Base-by-base conservation (phyloP, 2,888 invertebrate species). In the Latrodectus elegans region DNA sequence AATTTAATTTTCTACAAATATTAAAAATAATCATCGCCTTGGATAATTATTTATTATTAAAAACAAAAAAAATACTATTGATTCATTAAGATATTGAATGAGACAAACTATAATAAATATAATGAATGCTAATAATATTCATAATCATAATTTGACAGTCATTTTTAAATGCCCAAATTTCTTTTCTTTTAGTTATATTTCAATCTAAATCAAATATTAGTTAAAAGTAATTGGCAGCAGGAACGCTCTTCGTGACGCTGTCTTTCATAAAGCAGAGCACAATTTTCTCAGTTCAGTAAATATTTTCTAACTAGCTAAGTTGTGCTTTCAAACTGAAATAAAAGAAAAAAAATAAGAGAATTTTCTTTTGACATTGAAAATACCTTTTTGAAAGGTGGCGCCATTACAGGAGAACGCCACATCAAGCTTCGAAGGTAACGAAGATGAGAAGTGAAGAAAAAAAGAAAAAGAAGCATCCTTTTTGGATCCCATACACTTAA, bases 401-500 rank as follows among this genome's bases (percentile, higher is more conserved):
- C 73, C 64, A 73, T 73, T 81, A 73, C 64, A 51, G 49, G 73
- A 65, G 10, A 10, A 51, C 77, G 22, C 60, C 8, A 65, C 12
- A 12, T 14, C 49, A 76, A 8, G 26, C 65, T 52, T 80, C 73
- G 51, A 51, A 26, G 26, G 9, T 51, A 38, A 6, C 49, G 60
- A 14, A 65, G 65, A 17, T 17, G 53, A 60, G 14, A 26, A 60
- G 72, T 8, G 55, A 73, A 78, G 53, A 26, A 12, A 68, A 15
- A 53, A 26, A 12, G 53, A 15, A 53, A 15, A 68, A 73, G 9
- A 60, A 38, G 14, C 17, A 26, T 55, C 8, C n/a, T 38, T 52
- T 22, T 80, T 55, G 49, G 52, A 70, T 83, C 76, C 83, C 74
- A 76, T 64, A 70, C 55, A 65, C 12, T 83, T 72, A 52, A 38